Conservation (phyloP, 2,113 vertebrate genomes). For the Engraulis encrasicolus region DNA sequence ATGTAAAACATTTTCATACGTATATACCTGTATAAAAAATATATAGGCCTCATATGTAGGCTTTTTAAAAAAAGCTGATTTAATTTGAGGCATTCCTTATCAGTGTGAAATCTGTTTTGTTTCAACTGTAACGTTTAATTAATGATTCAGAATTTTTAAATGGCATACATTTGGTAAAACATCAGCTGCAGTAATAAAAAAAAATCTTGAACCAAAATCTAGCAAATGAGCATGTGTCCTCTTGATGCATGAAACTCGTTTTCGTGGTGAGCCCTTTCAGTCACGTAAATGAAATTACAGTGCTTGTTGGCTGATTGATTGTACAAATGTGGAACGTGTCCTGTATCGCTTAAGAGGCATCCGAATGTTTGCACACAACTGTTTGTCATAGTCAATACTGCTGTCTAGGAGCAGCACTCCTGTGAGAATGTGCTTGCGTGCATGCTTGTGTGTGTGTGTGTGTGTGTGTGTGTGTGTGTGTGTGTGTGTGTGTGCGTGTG, state of each 20-base stretch:
- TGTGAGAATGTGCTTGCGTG: background rate
- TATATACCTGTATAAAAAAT: too few relatives aligned
- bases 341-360: slow-evolving; percentile 35
- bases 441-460: background rate
- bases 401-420: slow-evolving; percentile 2
- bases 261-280: background rate
- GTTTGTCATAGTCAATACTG: slow-evolving; percentile 9
- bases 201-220: background rate
- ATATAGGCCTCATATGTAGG: too few relatives aligned
- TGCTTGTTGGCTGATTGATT: slow-evolving; percentile 37
- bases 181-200: background rate
- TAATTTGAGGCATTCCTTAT: too few relatives aligned
- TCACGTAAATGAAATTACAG: slow-evolving; percentile 16
- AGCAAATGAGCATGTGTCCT: background rate
- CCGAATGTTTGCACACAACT: slow-evolving; percentile 39
- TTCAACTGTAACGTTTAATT: too few relatives aligned
- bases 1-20: background rate
- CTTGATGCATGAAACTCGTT: background rate
- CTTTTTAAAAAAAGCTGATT: too few relatives aligned
- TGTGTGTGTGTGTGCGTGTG: background rate
- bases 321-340: slow-evolving; percentile 38
- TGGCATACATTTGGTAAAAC: background rate
- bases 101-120: too few relatives aligned
- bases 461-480: background rate
- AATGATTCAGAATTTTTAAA: background rate